Evolutionary conservation across 2,888 invertebrate genomes (phyloP), one percentile per base, ranked within the genome.

Genomic region (Microctonus aethiopoides): DNA sequence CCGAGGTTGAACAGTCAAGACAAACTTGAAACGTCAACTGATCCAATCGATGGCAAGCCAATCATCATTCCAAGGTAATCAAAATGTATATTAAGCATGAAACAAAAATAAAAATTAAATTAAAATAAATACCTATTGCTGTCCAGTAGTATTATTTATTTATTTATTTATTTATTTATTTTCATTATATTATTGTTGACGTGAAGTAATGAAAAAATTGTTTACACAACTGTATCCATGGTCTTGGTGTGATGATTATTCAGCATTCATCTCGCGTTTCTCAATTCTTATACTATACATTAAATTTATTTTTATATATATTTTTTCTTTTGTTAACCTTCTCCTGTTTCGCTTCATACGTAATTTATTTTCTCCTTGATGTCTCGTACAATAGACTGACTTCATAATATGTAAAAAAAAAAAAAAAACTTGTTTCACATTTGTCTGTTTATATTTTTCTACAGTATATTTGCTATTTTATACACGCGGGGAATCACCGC

Each of bases 1-100:
- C 86, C 85, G 10, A 81, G 86, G 76, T 76, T 86, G 69, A 86
- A 83, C 34, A 84, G 82, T 71, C 78, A 78, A 71, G 85, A 85
- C 67, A 85, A 86, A 68, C 74, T 79, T 60, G 85, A 86, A 13
- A 71, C 76, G 39, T 26, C 65, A 51, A 77, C 74, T 32, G 82
- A 82, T 29, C 32, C 66, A 52, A 59, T 51, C 16, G 62, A 56
- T 22, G 70, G 46, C 6, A 63, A 41, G 16, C 52, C 66, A 61
- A 9, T 61, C 34, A 57, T n/a, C 46, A 20, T 52, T 10, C 13
- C 61, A 10, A 70, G 66, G 66, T 66, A 54, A 54, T 24, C 54
- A 26, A 24, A 54, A 26, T 22, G 24, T 26, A 22, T 13, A 54
- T 54, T 22, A 20, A 6, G 5, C 4, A 20, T 20, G 46, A 46